Percentiles rank a stretch among this genome's conserved stretches.
phyloP scores from a whole-genome alignment of 53 echinoderm and acorn worm species.

The Astropecten irregularis region DNA sequence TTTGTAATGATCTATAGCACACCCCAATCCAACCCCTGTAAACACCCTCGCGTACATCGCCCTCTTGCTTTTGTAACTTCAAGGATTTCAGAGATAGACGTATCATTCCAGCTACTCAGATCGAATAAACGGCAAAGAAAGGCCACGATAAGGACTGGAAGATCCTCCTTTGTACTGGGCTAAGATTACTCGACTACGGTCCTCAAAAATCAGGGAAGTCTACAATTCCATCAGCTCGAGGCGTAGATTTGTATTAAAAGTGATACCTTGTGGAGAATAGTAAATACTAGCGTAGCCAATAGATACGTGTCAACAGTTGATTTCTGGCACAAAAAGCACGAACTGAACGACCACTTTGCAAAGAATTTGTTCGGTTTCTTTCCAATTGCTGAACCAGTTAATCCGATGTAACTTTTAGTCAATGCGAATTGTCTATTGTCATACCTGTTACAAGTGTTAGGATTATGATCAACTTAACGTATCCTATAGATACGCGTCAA shows the following conservation, averaged over 20 bases:
- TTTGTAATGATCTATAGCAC: no score
- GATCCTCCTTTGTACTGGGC: background rate
- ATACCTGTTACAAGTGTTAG: no score
- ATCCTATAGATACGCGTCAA: no score
- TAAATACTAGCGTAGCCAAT: background rate
- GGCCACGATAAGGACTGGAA: no score
- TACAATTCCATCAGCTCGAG: background rate
- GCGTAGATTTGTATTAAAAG: background rate
- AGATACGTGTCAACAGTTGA: background rate
- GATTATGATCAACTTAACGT: no score
- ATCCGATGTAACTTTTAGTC: background rate
- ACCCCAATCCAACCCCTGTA: background rate
- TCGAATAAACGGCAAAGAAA: background rate
- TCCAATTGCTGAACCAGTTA: background rate
- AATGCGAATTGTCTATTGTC: no score
- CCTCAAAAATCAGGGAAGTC: background rate
- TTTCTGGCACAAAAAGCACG: background rate
- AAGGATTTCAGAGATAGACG: background rate
- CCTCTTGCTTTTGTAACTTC: background rate
- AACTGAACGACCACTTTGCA: background rate
- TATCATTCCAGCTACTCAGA: background rate
- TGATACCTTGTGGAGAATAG: background rate
- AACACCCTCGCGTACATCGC: background rate
- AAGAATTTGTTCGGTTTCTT: constrained; percentile 1
- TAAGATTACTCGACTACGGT: background rate